Evolutionary conservation across 2,113 vertebrate species (phyloP).

Genomic region (Zosterops japonicus): DNA sequence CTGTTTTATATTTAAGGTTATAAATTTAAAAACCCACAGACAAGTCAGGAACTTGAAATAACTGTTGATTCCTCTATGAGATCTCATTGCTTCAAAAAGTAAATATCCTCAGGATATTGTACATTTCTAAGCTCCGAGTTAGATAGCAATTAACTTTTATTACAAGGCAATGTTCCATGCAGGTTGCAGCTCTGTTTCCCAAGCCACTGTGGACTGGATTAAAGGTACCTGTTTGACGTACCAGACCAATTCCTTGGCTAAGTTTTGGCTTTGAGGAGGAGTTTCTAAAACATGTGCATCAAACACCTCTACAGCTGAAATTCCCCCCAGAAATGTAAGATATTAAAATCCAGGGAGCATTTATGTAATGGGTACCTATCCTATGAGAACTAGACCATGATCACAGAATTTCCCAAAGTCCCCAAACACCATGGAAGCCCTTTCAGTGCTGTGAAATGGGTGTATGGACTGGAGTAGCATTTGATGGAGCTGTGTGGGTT

Average conservation of each 20-base stretch:
- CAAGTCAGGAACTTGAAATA: background rate
- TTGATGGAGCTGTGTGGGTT: background rate
- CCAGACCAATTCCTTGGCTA: background rate
- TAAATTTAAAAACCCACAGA: background rate
- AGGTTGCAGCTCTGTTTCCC: background rate
- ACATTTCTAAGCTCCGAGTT: background rate
- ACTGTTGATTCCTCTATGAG: background rate
- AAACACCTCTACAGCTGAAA: background rate
- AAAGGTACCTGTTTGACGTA: background rate
- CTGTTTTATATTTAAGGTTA: background rate
- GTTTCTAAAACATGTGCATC: background rate
- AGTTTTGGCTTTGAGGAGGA: background rate
- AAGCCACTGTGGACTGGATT: background rate
- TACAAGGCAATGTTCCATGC: background rate
- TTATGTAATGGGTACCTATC: background rate
- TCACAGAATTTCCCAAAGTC: background rate
- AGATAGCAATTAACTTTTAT: background rate
- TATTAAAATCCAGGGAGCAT: background rate
- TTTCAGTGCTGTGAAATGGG: background rate
- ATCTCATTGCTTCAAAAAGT: background rate
- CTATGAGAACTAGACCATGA: background rate
- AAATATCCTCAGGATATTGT: conserved; percentile 17
- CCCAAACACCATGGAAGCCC: background rate
- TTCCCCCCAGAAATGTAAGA: background rate
- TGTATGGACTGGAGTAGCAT: background rate